Evolutionary conservation across 92 coral and sea anemone species (phyloP), one percentile per base, ranked within the genome.

Genomic region (Montipora capitata): DNA sequence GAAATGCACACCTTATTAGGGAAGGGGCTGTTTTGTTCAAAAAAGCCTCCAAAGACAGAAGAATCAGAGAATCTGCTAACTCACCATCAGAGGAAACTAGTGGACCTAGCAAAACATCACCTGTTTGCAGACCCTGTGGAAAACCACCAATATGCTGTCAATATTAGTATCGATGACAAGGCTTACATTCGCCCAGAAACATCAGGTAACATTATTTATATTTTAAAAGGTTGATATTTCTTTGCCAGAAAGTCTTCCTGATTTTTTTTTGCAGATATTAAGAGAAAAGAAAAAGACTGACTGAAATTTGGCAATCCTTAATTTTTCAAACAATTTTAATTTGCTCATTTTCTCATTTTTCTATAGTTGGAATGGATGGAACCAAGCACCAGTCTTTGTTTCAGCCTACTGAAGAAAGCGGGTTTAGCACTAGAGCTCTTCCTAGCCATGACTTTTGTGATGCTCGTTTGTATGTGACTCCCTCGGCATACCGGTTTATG

Each of bases 101-200:
- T 78, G 20, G 78, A 78, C 42, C 84, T 77, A 65, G 78, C 78
- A 66, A 77, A 77, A 54, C 75, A 66, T 40, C 85, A 86, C 85
- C 85, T 86, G n/a, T 78, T 20, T 78, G 68, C 72, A 67, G 90
- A 77, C 27, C 63, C 7, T 49, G 54, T 49, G 15, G 90, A 86
- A 14, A 41, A 68, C 73, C 8, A 39, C 58, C 10, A 40, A 40
- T 77, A 58, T 77, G 72, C 85, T 41, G 0, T 86, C 16, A 39
- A 16, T 54, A 61, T 86, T 10, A 70, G 75, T 70, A 3, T 15
- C 43, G 90, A 78, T 87, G 91, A 87, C 72, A 87, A 79, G 51
- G 85, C 85, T 27, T 87, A 87, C 73, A 87, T 78, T 7, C 73
- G 74, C 27, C 79, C 85, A 56, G 91, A 51, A 78, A 87, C 89